Evolutionary conservation across 2,797 vertebrate genomes (phyloP).

Genomic region (Eidolon dupreanum): DNA sequence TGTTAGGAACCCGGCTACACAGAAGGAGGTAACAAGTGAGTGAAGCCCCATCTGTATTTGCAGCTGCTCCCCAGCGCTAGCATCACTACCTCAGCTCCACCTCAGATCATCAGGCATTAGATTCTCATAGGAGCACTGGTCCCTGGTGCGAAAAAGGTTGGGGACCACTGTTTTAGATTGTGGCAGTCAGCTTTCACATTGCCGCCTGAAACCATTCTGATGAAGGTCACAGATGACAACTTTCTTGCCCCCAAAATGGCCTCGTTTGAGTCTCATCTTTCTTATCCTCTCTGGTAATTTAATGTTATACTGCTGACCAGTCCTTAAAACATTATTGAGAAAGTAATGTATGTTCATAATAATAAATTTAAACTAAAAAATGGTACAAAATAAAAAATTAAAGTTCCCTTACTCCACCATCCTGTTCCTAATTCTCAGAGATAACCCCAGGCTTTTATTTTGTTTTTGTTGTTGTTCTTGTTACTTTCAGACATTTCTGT

Average conservation of each 20-base stretch:
- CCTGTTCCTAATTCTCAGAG: neutral
- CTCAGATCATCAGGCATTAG: too few relatives aligned
- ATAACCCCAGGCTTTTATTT: neutral
- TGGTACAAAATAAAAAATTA: neutral
- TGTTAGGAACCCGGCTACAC: too few relatives aligned
- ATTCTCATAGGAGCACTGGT: too few relatives aligned
- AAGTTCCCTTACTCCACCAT: neutral
- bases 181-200: neutral
- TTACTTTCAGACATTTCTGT: neutral
- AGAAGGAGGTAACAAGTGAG: too few relatives aligned
- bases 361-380: neutral
- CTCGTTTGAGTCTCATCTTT: neutral
- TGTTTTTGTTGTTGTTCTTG: neutral
- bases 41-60: too few relatives aligned
- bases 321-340: conserved; percentile 40
- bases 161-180: neutral
- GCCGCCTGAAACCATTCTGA: neutral
- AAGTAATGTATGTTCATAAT: neutral
- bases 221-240: neutral
- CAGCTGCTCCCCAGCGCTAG: too few relatives aligned
- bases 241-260: neutral
- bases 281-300: neutral
- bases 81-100: too few relatives aligned
- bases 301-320: neutral
- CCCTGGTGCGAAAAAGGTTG: neutral